Base-by-base conservation (phyloP, 2,888 invertebrate genomes). In the Pantelozetes paolii region DNA sequence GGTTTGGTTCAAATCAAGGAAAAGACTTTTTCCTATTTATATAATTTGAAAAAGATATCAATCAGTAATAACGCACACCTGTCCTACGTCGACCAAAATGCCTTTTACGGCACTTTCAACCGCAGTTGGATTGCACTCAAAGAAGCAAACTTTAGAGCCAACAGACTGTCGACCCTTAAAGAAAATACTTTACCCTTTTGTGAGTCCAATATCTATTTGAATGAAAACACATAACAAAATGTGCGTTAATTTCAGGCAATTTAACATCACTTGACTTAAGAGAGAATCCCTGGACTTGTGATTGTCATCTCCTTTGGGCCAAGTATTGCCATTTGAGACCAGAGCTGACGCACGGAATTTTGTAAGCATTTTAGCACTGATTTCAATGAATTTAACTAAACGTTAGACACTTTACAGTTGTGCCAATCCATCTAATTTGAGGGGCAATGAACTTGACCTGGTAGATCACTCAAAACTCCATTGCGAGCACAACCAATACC, bases 231-330 rank as follows among this genome's bases (percentile, higher is more conserved):
- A 11, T 15, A 8, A 13, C 6, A 36, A 20, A 23, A n/a, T 50
- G 1, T 20, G 30, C 30, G 28, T n/a, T 11, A 8, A 26, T 36
- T 71, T 0, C 15, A 74, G 74, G 74, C 30, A 74, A 74, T 40
- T 23, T 75, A 23, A 59, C 75, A 18, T 15, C 26, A 13, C 62
- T 77, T 36, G 77, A 77, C 70, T 30, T 77, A 32, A 30, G 67
- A 23, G 76, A 77, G 42, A 77, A 77, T 70, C 77, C 76, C 20
- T 77, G 77, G 77, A 54, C 70, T 48, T 77, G 77, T 70, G 77
- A 77, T 64, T 77, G 77, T 71, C 73, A 72, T 32, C 50, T 77
- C 2, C 48, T 26, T 32, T 77, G 77, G 77, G 75, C 76, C 64
- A 76, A 75, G 15, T 70, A 71, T 18, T 75, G 75, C 40, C 40